phyloP scores from a whole-genome alignment of 2,113 vertebrate genomes.

The Gracilinanus agilis region DNA sequence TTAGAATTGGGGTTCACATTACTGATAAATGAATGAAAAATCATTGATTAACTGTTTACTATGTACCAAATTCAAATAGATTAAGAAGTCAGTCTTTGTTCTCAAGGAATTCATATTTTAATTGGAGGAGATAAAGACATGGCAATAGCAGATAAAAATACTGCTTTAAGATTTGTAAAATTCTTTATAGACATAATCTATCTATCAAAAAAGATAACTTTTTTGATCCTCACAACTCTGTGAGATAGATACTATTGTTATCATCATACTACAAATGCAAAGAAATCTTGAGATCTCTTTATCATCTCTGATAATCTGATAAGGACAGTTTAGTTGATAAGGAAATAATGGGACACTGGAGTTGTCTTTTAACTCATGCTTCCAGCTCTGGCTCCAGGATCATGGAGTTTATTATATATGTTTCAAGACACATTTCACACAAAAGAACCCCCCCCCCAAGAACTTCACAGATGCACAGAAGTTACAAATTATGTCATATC shows the following conservation, averaged over 20 bases:
- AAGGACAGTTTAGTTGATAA: too few species aligned
- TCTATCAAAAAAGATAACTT: not conserved
- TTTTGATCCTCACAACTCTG: not conserved
- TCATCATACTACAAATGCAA: not conserved
- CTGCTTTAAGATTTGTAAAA: not conserved
- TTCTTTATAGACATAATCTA: not conserved
- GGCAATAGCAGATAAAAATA: conserved; percentile 1
- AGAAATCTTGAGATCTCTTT: too few species aligned
- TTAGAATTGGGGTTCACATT: not conserved
- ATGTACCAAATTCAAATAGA: not conserved
- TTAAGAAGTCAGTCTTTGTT: not conserved
- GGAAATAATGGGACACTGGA: too few species aligned
- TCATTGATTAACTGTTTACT: not conserved
- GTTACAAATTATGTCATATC: too few species aligned
- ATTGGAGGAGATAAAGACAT: not conserved
- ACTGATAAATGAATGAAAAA: not conserved
- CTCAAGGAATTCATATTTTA: not conserved
- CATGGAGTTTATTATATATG: too few species aligned
- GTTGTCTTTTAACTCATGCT: too few species aligned
- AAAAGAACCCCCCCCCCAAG: too few species aligned
- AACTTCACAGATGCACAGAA: too few species aligned
- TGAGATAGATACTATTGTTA: not conserved
- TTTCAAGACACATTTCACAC: too few species aligned
- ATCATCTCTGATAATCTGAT: too few species aligned
- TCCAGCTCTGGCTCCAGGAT: too few species aligned